These are phyloP conservation scores for Pachycephus smyrnensis DNA, from an alignment of 2,888 invertebrate genomes.

Conservation along the genomic window DNA sequence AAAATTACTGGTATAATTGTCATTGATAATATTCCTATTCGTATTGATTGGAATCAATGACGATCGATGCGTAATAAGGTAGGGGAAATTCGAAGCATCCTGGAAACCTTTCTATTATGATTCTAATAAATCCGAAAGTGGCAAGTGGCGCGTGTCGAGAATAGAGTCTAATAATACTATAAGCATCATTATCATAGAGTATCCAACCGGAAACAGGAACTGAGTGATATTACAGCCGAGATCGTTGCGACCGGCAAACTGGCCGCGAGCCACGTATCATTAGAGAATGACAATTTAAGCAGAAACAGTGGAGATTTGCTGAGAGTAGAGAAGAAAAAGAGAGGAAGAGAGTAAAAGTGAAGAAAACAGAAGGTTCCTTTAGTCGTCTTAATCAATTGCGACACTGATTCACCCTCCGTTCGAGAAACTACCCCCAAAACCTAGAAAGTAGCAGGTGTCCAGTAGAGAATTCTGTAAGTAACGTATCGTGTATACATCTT, in stretches of 20 bases:
- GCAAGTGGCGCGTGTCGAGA: neutral
- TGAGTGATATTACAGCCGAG: constrained; percentile 18
- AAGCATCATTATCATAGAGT: constrained; percentile 28
- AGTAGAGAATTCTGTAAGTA: neutral
- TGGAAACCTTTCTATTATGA: neutral
- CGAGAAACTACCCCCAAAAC: neutral
- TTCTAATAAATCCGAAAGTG: neutral
- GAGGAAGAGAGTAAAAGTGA: neutral
- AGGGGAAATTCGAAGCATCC: neutral
- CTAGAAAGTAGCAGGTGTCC: neutral
- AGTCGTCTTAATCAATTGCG: neutral
- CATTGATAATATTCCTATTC: neutral
- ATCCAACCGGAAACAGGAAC: constrained; percentile 40
- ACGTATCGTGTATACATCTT: neutral
- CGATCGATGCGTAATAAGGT: neutral
- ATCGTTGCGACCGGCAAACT: neutral
- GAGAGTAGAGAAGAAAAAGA: neutral
- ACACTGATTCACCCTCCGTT: neutral
- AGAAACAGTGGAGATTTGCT: neutral
- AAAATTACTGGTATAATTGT: neutral
- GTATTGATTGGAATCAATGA: neutral
- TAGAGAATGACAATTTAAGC: neutral
- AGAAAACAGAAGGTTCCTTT: neutral
- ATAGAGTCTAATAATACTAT: neutral
- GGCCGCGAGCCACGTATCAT: neutral